Base-by-base conservation (phyloP, 2,888 invertebrate genomes). In the Antheraea yamamai region DNA sequence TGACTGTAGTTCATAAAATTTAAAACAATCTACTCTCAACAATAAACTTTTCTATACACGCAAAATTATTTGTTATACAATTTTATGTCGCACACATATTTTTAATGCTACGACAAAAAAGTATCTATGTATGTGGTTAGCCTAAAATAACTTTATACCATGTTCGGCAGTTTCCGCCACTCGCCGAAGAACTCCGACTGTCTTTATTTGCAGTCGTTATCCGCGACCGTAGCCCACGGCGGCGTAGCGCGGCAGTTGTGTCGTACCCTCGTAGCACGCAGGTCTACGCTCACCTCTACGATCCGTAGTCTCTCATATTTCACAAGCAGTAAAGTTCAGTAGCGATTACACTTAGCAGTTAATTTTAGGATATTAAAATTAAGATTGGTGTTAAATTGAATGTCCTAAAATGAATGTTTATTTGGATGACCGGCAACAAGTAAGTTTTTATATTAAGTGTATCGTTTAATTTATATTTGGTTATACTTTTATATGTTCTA, bases 201-300 rank as follows among this genome's bases (percentile, higher is more conserved):
- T 83, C 84, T 87, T 83, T 88, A 88, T 90, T 89, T 86, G 82
- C 86, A 88, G 87, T 87, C 84, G 82, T 80, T 77, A 78, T 78
- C 81, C 81, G 82, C 76, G 79, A 79, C 80, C 87, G 86, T 84
- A 83, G 86, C 85, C 72, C 80, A 81, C 80, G 81, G 83, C 83
- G 82, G 85, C 89, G 92, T 91, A 92, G 91, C 90, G 80, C 87
- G 88, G 88, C 89, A 94, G 94, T 94, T 88, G 90, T 86, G 86
- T 85, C 91, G 92, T 89, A 88, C 88, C 86, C 76, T 77, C 89
- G 92, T 90, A 91, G 88, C 83, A 78, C 74, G 77, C 77, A 77
- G 77, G 82, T 79, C 82, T 86, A 84, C 82, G 83, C 79, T 78
- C 16, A 77, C 79, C 79, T 78, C 55, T 66, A 70, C 73, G 68